Base-by-base conservation (phyloP, 2,113 vertebrate species). In the Fregetta grallaria region DNA sequence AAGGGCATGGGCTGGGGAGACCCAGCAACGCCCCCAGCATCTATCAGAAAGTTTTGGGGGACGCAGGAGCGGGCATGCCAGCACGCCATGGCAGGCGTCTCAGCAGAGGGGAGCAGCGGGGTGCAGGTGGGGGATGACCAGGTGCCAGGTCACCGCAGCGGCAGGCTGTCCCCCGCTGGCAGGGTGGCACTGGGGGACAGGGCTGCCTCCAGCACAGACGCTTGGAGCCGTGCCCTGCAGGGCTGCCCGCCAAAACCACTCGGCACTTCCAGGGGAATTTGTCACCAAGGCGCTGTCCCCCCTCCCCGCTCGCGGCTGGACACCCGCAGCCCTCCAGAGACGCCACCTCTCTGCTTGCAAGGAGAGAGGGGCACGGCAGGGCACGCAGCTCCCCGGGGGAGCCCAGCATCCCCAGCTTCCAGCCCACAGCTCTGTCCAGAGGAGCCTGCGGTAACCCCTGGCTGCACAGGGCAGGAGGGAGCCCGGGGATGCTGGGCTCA, bases 181-280 rank as follows among this genome's bases (percentile, higher is more conserved):
- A 53, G 58, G 21, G 63, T 6, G 18, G 67, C 29, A 23, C 3
- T 8, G 59, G 59, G 53, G 45, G 50, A 70, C 4, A 2, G 74
- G 91, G 55, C 49, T 68, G 44, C 23, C 0, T 0, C 45, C 83
- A 81, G 91, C 4, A 8, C 52, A 67, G 68, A 74, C 7, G 0
- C 65, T 84, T 96, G 91, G 93, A 94, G n/a, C 32, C 0, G 0
- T 84, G 95, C 86, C 94, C 61, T 80, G 55, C 32, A 40, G 82
- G 88, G 86, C 83, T 84, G 67, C 59, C 36, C 0, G 81, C 92
- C 96, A 96, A 88, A 94, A 74, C 77, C 77, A 58, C 78, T 91
- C 53, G 10, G 88, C 81, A 52, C 56, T 96, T 94, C 59, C 58
- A 74, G 38, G 68, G 86, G 59, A 96, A 92, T 88, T 79, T 84